phyloP scores from a whole-genome alignment of 2,888 invertebrate genomes.

The Micoletzkya japonica region DNA sequence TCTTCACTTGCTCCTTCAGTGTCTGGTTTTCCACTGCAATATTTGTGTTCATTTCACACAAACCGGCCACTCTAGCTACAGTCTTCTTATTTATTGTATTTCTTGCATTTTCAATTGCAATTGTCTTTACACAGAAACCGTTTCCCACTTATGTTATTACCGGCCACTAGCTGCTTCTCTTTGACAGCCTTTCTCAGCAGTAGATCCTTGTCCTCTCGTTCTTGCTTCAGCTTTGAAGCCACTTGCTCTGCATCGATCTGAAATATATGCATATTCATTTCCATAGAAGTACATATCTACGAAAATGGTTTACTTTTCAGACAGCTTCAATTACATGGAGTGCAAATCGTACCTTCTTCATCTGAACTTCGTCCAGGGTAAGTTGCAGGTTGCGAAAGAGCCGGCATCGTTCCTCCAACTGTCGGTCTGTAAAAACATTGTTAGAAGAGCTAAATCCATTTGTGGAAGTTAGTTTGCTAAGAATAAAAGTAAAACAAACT shows the following conservation, averaged over 20 bases:
- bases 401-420: constrained; percentile 18
- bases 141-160: not conserved
- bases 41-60: not conserved
- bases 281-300: not conserved
- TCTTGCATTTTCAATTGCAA: not conserved
- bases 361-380: not conserved
- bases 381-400: constrained; percentile 11
- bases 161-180: constrained; percentile 25
- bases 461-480: not conserved
- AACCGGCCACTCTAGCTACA: not conserved
- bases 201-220: constrained; percentile 29
- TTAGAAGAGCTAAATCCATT: not conserved
- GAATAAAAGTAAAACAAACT: not conserved
- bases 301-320: not conserved
- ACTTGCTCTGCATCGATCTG: constrained; percentile 31
- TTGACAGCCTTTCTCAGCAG: not conserved
- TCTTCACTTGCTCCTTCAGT: constrained; percentile 22
- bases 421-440: not conserved
- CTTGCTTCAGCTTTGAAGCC: constrained; percentile 31
- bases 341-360: constrained; percentile 8
- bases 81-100: not conserved
- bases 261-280: not conserved
- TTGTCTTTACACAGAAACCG: no score
- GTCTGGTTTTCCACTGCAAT: constrained; percentile 18
- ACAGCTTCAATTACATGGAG: not conserved